These are phyloP conservation scores for Athetis lepigone DNA, from an alignment of 2,888 invertebrate genomes.

Conservation along the genomic window DNA sequence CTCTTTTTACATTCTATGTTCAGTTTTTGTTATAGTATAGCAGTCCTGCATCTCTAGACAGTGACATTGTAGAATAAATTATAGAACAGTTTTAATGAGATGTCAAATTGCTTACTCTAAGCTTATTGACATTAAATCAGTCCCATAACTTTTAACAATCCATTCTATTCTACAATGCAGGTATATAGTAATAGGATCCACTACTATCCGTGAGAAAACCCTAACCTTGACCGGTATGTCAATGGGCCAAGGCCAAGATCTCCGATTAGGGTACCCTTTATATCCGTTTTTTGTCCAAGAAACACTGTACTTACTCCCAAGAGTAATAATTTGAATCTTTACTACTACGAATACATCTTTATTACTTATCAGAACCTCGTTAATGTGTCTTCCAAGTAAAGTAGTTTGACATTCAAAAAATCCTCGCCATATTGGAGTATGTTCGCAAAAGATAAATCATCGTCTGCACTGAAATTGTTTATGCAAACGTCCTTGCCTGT, in stretches of 20 bases:
- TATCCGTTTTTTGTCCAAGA: conserved; percentile 4
- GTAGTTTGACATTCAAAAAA: conserved; percentile 51
- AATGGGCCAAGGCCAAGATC: conserved; percentile 36
- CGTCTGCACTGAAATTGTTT: conserved; percentile 64
- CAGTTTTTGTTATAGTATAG: too few species aligned
- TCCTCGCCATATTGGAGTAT: conserved; percentile 43
- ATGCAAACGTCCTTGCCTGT: conserved; percentile 73
- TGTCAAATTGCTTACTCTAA: too few species aligned
- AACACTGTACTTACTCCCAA: conserved; percentile 19
- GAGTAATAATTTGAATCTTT: conserved; percentile 39
- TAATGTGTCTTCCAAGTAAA: conserved; percentile 60
- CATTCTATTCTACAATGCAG: too few species aligned
- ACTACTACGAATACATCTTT: conserved; percentile 46
- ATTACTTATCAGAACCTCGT: conserved; percentile 54
- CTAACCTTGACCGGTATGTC: conserved; percentile 33
- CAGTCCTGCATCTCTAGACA: too few species aligned
- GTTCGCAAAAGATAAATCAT: conserved; percentile 63
- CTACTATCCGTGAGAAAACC: conserved; percentile 11
- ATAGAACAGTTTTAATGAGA: too few species aligned
- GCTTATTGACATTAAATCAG: too few species aligned
- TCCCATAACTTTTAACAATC: too few species aligned
- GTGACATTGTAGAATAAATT: too few species aligned
- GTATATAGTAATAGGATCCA: not conserved
- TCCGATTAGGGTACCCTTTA: conserved; percentile 7
- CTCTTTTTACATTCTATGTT: too few species aligned